Evolutionary conservation across 2,797 vertebrate species (phyloP).

Genomic region (Geotria australis): DNA sequence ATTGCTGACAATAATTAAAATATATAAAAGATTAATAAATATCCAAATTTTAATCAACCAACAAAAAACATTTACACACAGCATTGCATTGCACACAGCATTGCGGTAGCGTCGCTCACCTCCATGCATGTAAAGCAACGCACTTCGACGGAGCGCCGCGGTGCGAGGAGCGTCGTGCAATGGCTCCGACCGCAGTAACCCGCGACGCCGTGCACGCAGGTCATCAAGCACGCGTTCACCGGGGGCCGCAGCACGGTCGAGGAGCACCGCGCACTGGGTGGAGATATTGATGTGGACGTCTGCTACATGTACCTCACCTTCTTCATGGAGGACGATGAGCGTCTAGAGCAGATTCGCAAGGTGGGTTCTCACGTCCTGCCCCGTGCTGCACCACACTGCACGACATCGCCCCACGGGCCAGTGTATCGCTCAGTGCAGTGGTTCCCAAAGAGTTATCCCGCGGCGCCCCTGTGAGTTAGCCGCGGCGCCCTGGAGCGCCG

Average conservation of each 20-base stretch:
- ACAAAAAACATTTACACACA: too few relatives aligned
- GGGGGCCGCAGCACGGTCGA: slow-evolving; percentile 79
- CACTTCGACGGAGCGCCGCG: too few relatives aligned
- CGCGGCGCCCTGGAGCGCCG: too few relatives aligned
- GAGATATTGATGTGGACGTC: slow-evolving; percentile 66
- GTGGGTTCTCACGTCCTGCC: slow-evolving; percentile 10
- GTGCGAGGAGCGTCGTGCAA: background rate
- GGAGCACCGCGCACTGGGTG: slow-evolving; percentile 52
- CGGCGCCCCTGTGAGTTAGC: too few relatives aligned
- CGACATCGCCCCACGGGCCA: background rate
- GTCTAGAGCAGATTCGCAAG: slow-evolving; percentile 58
- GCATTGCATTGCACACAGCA: too few relatives aligned
- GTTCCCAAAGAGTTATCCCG: too few relatives aligned
- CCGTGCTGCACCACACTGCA: background rate
- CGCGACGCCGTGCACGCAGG: slow-evolving; percentile 10
- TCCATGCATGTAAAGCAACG: too few relatives aligned
- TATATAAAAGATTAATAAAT: too few relatives aligned
- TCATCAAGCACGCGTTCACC: slow-evolving; percentile 89
- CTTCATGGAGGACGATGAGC: slow-evolving; percentile 78
- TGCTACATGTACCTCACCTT: slow-evolving; percentile 94
- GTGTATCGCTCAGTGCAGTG: background rate
- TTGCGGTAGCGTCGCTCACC: background rate
- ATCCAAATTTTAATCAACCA: too few relatives aligned
- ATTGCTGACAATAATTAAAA: too few relatives aligned
- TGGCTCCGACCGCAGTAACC: background rate